Base-by-base conservation (phyloP, 2,113 vertebrate genomes). In the Lampris incognitus region DNA sequence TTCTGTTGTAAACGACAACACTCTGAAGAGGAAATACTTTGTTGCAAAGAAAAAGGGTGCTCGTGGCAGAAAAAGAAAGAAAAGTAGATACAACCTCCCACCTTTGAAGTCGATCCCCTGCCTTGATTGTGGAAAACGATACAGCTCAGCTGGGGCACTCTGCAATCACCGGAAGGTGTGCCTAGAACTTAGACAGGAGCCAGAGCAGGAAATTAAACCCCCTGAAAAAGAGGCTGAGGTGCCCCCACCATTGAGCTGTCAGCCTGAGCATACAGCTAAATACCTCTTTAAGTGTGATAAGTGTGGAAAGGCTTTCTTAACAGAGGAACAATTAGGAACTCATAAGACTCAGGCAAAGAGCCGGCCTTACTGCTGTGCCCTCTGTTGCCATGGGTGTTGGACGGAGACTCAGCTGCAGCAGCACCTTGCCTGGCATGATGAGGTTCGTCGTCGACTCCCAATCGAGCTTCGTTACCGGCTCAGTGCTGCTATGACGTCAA, bases 381-480 rank as follows among this genome's bases (percentile, higher is more conserved):
- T 95, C 10, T 95, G 94, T 84, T 95, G 94, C 82, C 89, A 92
- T 1, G 90, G 91, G 9, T 94, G 93, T 60, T 94, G 93, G 93
- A 91, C 90, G 0, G 93, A 94, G 82, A 90, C 66, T 8, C 93
- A 94, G 79, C 91, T 95, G 50, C 93, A 93, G 79, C 93, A 95
- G 56, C 94, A 95, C 82, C 93, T 95, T 4, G 59, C 83, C 55
- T 95, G 94, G 94, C 94, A 95, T 9, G 93, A 95, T 3, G 89
- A 94, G 75, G 89, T 94, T 11, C 93, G 94, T 6, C 85, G 83
- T 5, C 92, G 93, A 8, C 89, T 95, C 39, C 94, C 94, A 0
- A 92, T 90, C 0, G 93, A 94, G 69, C 87, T 95, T 5, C 92
- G 93, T 24, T 93, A 92, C 44, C 80, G 93, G 68, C 91, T 94